These are phyloP conservation scores for Abrostola tripartita DNA, from an alignment of 2,888 invertebrate genomes.

Conservation along the genomic window DNA sequence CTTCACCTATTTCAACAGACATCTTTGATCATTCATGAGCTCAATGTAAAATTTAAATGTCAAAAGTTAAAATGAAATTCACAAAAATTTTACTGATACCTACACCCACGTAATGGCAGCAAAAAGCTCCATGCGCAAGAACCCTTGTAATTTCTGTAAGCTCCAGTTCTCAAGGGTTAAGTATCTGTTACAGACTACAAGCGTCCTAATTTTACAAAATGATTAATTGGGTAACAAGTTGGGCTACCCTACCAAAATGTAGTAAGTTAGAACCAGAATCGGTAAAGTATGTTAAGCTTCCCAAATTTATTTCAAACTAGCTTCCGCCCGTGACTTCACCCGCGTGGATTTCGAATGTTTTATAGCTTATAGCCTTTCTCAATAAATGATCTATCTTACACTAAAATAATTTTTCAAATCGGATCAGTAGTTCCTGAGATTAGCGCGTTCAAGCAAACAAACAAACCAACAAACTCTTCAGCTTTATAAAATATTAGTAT, in stretches of 20 bases:
- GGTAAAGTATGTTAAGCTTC: not conserved
- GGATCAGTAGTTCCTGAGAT: too few relatives aligned
- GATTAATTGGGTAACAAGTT: constrained; percentile 5
- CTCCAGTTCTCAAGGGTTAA: constrained; percentile 2
- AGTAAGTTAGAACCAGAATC: constrained; percentile 1
- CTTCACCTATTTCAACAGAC: too few relatives aligned
- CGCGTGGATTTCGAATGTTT: too few relatives aligned
- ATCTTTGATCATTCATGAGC: too few relatives aligned
- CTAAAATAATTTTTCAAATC: too few relatives aligned
- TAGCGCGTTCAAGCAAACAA: too few relatives aligned
- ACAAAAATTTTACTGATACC: not conserved
- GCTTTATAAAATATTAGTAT: too few relatives aligned
- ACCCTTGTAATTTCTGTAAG: constrained; percentile 6
- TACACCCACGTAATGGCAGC: not conserved
- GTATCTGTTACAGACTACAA: constrained; percentile 5
- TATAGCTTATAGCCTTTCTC: too few relatives aligned
- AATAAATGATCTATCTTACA: too few relatives aligned
- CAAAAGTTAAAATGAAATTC: not conserved
- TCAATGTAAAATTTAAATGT: too few relatives aligned
- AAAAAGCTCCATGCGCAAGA: not conserved
- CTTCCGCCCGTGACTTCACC: too few relatives aligned
- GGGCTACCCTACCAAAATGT: not conserved
- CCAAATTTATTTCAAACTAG: constrained; percentile 24
- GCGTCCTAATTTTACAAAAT: constrained; percentile 5
- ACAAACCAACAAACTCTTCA: too few relatives aligned